Evolutionary conservation across 1,140 invertebrate genomes (phyloP), one percentile per base, ranked within the genome.

Genomic region (Carcinoscorpius rotundicauda): DNA sequence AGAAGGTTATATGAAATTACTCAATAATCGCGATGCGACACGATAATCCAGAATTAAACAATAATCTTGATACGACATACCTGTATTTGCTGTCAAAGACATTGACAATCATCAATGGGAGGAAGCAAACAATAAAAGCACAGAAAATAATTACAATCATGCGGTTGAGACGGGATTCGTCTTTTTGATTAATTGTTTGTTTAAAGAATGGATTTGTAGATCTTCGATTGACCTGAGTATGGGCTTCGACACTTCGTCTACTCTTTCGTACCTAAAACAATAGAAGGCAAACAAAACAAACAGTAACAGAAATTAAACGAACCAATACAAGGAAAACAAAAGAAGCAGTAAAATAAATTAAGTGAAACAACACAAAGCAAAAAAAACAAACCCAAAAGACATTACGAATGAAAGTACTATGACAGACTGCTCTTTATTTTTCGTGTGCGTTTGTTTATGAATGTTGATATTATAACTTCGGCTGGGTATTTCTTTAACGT

Each of bases 121-220:
- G 80, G 77, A 91, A 93, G 72, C 87, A 91, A 49, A 86, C 76
- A 3, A 92, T 75, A 76, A 92, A 92, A 72, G 86, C 87, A 8
- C 88, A 76, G 75, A 93, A 93, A 72, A 92, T 92, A 8, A 85
- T 84, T 56, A 89, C 78, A 87, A 93, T 92, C 66, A 92, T 81
- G 64, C 84, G 84, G 3, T 89, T 92, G 11, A 93, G 80, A 50
- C 87, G 81, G 6, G 69, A 60, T 62, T 73, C 72, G 56, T 66
- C 50, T 65, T 65, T 11, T 49, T 49, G 8, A 51, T 63, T 5
- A 29, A n/a, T 29, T 8, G n/a, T 29, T 48, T 49, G 29, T 50
- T 49, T 50, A 52, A 29, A 29, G 29, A 29, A 2, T 2, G 29
- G 29, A 29, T 60, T 5, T 8, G 10, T 11, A 57, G 8, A 29